Conservation (phyloP, 2,113 vertebrate species). For the Sinocyclocheilus rhinocerous region DNA sequence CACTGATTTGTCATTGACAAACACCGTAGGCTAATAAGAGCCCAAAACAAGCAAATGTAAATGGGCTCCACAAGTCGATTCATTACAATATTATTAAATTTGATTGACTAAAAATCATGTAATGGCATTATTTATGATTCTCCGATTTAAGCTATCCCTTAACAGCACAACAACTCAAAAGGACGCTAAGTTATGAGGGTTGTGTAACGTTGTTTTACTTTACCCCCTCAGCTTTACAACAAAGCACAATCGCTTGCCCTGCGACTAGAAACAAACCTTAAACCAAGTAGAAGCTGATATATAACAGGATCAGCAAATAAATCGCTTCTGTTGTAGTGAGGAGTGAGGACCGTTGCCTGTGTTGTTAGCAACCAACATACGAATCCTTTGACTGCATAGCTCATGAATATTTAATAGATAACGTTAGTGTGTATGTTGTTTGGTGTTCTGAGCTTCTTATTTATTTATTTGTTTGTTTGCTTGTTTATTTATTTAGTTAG, state of each 20-base stretch:
- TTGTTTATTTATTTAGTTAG: too few species aligned
- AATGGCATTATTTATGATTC: background rate
- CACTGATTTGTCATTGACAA: background rate
- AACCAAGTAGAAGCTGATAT: background rate
- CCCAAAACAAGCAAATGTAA: background rate
- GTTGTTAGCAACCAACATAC: background rate
- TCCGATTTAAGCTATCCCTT: background rate
- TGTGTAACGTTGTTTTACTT: background rate
- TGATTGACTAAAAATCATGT: background rate
- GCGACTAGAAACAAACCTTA: conserved; percentile 1
- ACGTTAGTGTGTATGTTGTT: background rate
- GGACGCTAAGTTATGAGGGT: background rate
- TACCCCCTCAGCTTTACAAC: background rate
- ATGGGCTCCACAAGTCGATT: background rate
- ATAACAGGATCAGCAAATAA: background rate
- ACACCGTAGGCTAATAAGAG: background rate
- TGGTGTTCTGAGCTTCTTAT: background rate
- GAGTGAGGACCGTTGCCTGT: background rate
- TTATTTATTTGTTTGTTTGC: background rate
- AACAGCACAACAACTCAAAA: background rate
- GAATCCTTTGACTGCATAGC: background rate
- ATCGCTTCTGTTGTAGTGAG: background rate
- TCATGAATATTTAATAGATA: background rate
- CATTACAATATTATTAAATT: background rate
- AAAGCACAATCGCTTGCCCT: background rate